These are phyloP conservation scores for Thaleichthys pacificus DNA, from an alignment of 2,797 vertebrate species.

Conservation along the genomic window DNA sequence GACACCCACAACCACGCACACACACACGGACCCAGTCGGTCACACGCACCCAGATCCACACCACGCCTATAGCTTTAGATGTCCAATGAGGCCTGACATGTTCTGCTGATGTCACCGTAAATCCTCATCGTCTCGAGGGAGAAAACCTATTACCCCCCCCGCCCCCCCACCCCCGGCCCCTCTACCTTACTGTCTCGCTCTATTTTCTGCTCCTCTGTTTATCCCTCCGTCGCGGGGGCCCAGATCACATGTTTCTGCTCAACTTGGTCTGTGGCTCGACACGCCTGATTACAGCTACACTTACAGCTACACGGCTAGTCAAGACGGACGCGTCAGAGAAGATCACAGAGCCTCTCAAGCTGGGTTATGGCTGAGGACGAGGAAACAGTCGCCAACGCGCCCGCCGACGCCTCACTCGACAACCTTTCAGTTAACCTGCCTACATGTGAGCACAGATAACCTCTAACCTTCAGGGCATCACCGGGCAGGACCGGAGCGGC, in stretches of 20 bases:
- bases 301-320: not conserved
- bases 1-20: not conserved
- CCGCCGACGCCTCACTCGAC: not conserved
- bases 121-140: not conserved
- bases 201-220: conserved; percentile 35
- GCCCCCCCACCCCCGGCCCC: not conserved
- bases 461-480: conserved; percentile 74
- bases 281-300: not conserved
- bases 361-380: not conserved
- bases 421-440: not conserved
- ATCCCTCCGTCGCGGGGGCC: conserved; percentile 30
- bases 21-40: conserved; percentile 2
- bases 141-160: not conserved
- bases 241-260: conserved; percentile 70
- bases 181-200: conserved; percentile 28
- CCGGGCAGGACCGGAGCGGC: conserved; percentile 57
- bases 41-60: conserved; percentile 9
- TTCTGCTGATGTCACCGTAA: not conserved
- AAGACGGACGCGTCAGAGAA: not conserved
- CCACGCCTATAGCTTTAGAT: not conserved
- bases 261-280: conserved; percentile 34
- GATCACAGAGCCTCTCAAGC: conserved; percentile 6
- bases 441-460: too few species aligned
- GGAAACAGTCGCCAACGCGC: too few species aligned
- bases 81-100: not conserved